These are phyloP conservation scores for Phalanger gymnotis DNA, from an alignment of 2,797 vertebrate genomes.

Conservation along the genomic window DNA sequence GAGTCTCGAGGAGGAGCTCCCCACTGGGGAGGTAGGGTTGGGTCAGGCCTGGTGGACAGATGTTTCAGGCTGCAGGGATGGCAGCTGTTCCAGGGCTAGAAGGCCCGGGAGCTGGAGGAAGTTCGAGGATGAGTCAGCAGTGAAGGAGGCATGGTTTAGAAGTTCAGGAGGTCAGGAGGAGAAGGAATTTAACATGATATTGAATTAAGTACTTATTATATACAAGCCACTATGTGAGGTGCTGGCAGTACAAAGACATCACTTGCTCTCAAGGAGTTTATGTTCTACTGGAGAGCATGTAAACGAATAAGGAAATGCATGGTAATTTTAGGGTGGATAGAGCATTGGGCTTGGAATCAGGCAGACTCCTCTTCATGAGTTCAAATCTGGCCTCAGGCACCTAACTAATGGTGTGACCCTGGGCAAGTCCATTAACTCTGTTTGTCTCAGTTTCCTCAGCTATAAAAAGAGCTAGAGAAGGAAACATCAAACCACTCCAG, in stretches of 20 bases:
- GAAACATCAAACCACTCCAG: too few species aligned
- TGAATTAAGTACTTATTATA: not conserved
- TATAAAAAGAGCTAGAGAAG: too few species aligned
- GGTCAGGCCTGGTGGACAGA: not conserved
- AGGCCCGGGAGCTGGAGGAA: not conserved
- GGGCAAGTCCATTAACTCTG: too few species aligned
- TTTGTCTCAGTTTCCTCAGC: too few species aligned
- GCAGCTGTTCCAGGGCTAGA: not conserved
- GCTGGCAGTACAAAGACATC: not conserved
- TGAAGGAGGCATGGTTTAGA: not conserved
- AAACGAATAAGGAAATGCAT: too few species aligned
- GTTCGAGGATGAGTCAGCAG: too few species aligned
- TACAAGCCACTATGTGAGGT: not conserved
- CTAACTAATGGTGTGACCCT: too few species aligned
- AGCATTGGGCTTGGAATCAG: not conserved
- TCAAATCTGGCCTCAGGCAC: not conserved
- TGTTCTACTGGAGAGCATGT: not conserved
- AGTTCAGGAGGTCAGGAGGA: not conserved
- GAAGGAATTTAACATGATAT: not conserved
- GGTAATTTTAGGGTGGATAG: not conserved
- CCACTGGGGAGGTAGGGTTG: not conserved
- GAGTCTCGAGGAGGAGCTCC: not conserved
- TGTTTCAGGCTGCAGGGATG: not conserved
- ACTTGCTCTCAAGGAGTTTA: not conserved
- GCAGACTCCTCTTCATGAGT: not conserved